Evolutionary conservation across 2,888 invertebrate species (phyloP).

Genomic region (Quadroppia sp.): DNA sequence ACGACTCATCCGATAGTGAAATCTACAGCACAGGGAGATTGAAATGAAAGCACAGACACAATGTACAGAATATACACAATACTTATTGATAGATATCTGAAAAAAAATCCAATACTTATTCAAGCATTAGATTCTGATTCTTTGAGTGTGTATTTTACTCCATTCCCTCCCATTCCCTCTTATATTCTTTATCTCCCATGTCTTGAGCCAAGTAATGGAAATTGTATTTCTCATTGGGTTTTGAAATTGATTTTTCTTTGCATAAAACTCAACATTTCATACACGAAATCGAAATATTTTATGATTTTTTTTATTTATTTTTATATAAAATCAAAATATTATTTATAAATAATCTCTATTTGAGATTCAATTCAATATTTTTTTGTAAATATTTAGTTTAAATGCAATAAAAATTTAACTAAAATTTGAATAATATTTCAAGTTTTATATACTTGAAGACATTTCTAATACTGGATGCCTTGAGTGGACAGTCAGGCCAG

Average conservation of each 20-base stretch:
- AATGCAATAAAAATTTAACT: no score
- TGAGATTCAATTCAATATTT: no score
- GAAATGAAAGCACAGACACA: background rate
- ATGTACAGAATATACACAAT: no score
- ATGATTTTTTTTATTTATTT: no score
- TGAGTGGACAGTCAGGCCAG: no score
- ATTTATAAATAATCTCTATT: no score
- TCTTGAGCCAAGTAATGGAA: background rate
- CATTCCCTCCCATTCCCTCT: background rate
- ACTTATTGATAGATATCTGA: no score
- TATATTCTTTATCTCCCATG: background rate
- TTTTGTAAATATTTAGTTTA: no score
- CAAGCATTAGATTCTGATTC: slow-evolving; percentile 1
- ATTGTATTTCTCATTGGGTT: background rate
- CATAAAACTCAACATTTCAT: background rate
- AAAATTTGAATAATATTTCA: no score
- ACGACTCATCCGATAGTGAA: background rate
- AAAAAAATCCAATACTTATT: background rate
- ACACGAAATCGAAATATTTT: background rate
- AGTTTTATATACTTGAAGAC: no score
- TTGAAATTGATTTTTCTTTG: background rate
- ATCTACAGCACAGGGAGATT: background rate
- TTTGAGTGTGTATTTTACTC: background rate
- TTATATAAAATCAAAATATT: no score
- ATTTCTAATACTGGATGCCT: no score